Evolutionary conservation across 1,140 invertebrate species (phyloP), one percentile per base, ranked within the genome.

Genomic region (Zaprionus inermis): DNA sequence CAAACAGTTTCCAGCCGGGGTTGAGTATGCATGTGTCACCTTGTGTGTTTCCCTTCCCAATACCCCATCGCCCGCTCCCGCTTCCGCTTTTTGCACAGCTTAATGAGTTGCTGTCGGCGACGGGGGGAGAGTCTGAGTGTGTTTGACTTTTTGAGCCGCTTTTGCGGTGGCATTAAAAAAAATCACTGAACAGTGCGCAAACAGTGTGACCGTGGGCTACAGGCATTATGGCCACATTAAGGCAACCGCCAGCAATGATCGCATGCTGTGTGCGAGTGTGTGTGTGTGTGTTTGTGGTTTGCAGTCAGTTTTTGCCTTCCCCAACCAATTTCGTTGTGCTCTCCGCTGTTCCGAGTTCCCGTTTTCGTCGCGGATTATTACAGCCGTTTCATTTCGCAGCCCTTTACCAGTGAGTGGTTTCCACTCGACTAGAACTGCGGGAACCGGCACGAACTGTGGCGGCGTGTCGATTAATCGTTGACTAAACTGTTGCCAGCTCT

Each of bases 141-240:
- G 57, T 61, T 70, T 85, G 69, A 79, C 78, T 82, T 75, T 82
- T 82, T 79, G 58, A 81, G 71, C 82, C 58, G 68, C 61, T 81
- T 81, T 61, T 63, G 63, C 59, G 82, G 78, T 57, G 65, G 67
- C 72, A 65, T 81, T 72, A 71, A 64, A 86, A 76, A 76, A 85
- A 78, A 86, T 77, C 61, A 59, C 32, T 44, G 61, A 52, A 34
- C 55, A 51, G 34, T 22, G 46, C 52, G 41, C 18, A 22, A n/a
- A 22, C 18, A 20, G 14, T 18, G 16, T 11, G 30, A 20, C 44
- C 44, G 16, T 49, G 44, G 20, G 44, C 18, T 84, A 84, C 76
- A 58, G 79, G 67, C 38, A 75, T 81, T 81, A 81, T 78, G 58
- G 65, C 38, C 58, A 75, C 76, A 84, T 84, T 77, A 80, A 84